Percentiles rank a stretch among this genome's conserved stretches.
These are phyloP conservation scores for Porphyrio hochstetteri DNA, from an alignment of 2,113 vertebrate genomes.

Conservation along the genomic window DNA sequence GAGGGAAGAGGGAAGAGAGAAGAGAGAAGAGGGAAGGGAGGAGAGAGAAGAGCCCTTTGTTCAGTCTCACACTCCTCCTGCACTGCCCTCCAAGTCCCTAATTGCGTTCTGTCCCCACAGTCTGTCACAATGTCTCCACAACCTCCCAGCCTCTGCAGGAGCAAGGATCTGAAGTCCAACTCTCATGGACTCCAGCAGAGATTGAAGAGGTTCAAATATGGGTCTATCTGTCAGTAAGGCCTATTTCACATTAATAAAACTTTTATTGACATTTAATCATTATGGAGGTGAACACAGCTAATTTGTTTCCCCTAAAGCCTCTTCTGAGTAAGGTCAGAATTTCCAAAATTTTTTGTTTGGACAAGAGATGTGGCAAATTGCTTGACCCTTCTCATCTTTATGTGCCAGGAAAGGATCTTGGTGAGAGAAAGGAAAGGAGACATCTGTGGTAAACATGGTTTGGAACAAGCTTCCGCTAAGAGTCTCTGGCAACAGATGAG, in stretches of 20 bases:
- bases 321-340: slow-evolving; percentile 2
- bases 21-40: not conserved
- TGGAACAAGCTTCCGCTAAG: slow-evolving; percentile 21
- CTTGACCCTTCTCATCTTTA: slow-evolving; percentile 2
- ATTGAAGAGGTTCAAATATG: not conserved
- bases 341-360: slow-evolving; percentile 37
- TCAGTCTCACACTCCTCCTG: not conserved
- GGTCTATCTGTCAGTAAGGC: not conserved
- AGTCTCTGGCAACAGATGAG: slow-evolving; percentile 53
- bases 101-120: not conserved
- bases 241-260: slow-evolving; percentile 3
- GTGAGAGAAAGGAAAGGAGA: slow-evolving; percentile 45
- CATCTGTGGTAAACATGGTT: slow-evolving; percentile 55
- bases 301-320: slow-evolving; percentile 13
- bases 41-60: not conserved
- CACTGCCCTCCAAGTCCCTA: not conserved
- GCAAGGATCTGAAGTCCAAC: not conserved
- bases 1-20: not conserved
- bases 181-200: not conserved
- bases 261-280: slow-evolving; percentile 1
- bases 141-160: not conserved
- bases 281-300: slow-evolving; percentile 1
- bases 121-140: not conserved
- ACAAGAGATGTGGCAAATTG: slow-evolving; percentile 2
- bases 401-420: slow-evolving; percentile 14